Percentiles rank a stretch among this genome's conserved stretches.
Conservation (phyloP, 2,888 invertebrate genomes). For the Drosophila paranaensis region DNA sequence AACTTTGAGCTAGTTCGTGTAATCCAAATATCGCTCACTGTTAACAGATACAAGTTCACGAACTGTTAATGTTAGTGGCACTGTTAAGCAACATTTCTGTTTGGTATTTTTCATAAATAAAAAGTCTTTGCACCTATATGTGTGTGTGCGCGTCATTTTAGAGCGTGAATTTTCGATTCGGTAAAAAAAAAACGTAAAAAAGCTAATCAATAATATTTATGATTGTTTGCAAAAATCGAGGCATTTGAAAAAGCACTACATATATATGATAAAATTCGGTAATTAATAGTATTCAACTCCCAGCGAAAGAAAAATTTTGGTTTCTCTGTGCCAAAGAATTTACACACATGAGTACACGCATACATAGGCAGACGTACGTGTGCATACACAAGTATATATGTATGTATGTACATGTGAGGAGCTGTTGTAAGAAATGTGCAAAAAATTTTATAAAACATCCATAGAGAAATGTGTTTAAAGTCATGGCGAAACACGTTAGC, state of each 20-base stretch:
- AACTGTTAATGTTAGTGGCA: slow-evolving; percentile 19
- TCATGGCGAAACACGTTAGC: slow-evolving; percentile 31
- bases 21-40: slow-evolving; percentile 8
- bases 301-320: slow-evolving; percentile 50
- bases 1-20: neutral
- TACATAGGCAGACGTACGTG: slow-evolving; percentile 25
- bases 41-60: slow-evolving; percentile 18
- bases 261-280: slow-evolving; percentile 27
- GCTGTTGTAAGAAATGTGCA: slow-evolving; percentile 72
- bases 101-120: slow-evolving; percentile 55
- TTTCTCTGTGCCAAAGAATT: slow-evolving; percentile 70
- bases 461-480: slow-evolving; percentile 49
- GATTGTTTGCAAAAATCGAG: slow-evolving; percentile 30
- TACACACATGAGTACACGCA: slow-evolving; percentile 53
- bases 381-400: slow-evolving; percentile 36
- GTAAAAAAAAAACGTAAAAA: slow-evolving; percentile 50
- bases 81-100: slow-evolving; percentile 44
- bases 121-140: slow-evolving; percentile 43
- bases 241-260: slow-evolving; percentile 15
- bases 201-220: slow-evolving; percentile 58
- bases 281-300: slow-evolving; percentile 32
- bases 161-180: slow-evolving; percentile 70
- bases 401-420: slow-evolving; percentile 39
- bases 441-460: slow-evolving; percentile 62
- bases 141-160: slow-evolving; percentile 64